phyloP scores from a whole-genome alignment of 2,888 invertebrate species.

The Drosophila suboccidentalis region DNA sequence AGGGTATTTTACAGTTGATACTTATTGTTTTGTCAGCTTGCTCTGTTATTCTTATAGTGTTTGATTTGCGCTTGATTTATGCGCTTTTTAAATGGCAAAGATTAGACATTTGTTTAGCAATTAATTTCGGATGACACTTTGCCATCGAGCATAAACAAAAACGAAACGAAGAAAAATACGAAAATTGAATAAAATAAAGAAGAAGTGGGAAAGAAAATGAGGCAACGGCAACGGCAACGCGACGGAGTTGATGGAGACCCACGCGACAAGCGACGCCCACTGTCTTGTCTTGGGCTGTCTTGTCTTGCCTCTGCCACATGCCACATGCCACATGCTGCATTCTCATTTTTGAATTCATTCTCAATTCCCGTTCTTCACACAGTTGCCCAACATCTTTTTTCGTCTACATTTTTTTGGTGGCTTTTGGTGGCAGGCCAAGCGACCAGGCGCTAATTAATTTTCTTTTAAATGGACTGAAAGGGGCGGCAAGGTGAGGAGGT shows the following conservation, averaged over 20 bases:
- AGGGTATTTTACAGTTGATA: slow-evolving; percentile 7
- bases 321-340: slow-evolving; percentile 25
- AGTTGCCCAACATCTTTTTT: slow-evolving; percentile 47
- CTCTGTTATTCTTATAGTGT: slow-evolving; percentile 40
- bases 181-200: slow-evolving; percentile 1
- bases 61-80: slow-evolving; percentile 79
- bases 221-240: slow-evolving; percentile 18
- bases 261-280: slow-evolving; percentile 55
- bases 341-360: slow-evolving; percentile 23
- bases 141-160: slow-evolving; percentile 40
- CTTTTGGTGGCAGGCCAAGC: slow-evolving; percentile 62
- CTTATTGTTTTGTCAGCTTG: slow-evolving; percentile 11
- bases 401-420: slow-evolving; percentile 46
- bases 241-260: slow-evolving; percentile 32
- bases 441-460: slow-evolving; percentile 83
- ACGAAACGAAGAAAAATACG: not conserved
- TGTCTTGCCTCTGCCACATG: slow-evolving; percentile 21
- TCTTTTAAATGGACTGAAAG: slow-evolving; percentile 63
- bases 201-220: slow-evolving; percentile 18
- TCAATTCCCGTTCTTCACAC: slow-evolving; percentile 9
- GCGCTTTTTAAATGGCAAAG: slow-evolving; percentile 81
- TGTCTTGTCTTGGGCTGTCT: slow-evolving; percentile 1
- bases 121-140: slow-evolving; percentile 78
- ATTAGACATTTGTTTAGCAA: slow-evolving; percentile 83
- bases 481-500: slow-evolving; percentile 38